These are phyloP conservation scores for Chelonoidis abingdonii DNA, from an alignment of 2,113 vertebrate species.

Conservation along the genomic window DNA sequence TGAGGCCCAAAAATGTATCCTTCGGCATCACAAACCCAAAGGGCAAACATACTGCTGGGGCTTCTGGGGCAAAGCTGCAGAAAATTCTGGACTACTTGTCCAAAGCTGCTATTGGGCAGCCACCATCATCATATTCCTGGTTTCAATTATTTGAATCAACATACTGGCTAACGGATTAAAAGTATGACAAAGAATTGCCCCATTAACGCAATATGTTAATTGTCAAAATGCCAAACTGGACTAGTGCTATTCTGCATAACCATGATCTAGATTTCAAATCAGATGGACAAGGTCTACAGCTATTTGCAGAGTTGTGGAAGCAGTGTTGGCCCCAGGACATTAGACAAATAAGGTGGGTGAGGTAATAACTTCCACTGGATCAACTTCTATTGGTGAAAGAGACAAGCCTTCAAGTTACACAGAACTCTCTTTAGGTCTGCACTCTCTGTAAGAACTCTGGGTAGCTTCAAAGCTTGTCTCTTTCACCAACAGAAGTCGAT, in stretches of 20 bases:
- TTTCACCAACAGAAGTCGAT: background rate
- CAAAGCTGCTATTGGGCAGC: fast-evolving
- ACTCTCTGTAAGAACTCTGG: background rate
- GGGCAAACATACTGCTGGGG: fast-evolving
- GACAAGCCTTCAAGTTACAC: background rate
- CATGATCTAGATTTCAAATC: background rate
- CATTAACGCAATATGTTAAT: background rate
- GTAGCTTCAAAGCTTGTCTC: background rate
- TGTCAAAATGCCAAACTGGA: fast-evolving
- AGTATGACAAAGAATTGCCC: fast-evolving
- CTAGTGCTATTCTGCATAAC: fast-evolving
- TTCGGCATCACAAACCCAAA: fast-evolving
- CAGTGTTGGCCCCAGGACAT: background rate
- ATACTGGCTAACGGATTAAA: background rate
- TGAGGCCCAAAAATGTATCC: background rate
- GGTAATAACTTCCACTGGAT: background rate
- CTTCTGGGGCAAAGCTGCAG: background rate
- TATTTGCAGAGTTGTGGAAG: too few relatives aligned
- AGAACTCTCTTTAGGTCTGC: background rate
- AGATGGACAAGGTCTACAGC: background rate
- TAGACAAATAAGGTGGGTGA: background rate
- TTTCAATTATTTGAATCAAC: fast-evolving
- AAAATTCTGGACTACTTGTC: fast-evolving
- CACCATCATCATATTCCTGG: fast-evolving
- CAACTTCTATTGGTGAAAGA: background rate